These are phyloP conservation scores for Sialis fuliginosa DNA, from an alignment of 2,888 invertebrate genomes.

Conservation along the genomic window DNA sequence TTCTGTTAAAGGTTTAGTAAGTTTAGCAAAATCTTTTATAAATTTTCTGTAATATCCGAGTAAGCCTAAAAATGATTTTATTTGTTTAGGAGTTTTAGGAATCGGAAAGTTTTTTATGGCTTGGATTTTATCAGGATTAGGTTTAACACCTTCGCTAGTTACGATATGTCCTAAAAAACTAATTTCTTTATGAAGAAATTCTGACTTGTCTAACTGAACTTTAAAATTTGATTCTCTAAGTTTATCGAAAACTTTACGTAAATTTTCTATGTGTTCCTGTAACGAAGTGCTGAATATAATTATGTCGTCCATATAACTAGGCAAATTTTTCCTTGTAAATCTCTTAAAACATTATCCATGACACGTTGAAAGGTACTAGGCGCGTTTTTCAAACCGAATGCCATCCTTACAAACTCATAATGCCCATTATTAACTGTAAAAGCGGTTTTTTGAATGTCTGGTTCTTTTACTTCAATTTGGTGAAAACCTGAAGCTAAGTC, in stretches of 20 bases:
- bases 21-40: too few relatives aligned
- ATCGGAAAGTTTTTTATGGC: constrained; percentile 12
- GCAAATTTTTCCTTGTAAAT: constrained; percentile 11
- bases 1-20: too few relatives aligned
- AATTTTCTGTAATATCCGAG: too few relatives aligned
- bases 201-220: constrained; percentile 13
- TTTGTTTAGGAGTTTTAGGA: constrained; percentile 4
- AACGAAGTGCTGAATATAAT: constrained; percentile 14
- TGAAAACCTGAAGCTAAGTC: constrained; percentile 13
- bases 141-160: constrained; percentile 16
- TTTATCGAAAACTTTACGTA: constrained; percentile 12
- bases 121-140: constrained; percentile 16
- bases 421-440: constrained; percentile 11
- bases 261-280: constrained; percentile 13
- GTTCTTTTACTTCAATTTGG: constrained; percentile 11
- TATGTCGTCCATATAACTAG: constrained; percentile 17
- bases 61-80: too few relatives aligned
- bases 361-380: constrained; percentile 12
- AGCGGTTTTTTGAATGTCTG: constrained; percentile 12
- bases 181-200: constrained; percentile 14
- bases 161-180: constrained; percentile 18
- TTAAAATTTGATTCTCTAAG: constrained; percentile 12
- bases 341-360: constrained; percentile 12
- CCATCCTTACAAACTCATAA: constrained; percentile 12
- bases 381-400: constrained; percentile 11